Conservation (phyloP, 2,888 invertebrate genomes). For the Agrotis segetum region DNA sequence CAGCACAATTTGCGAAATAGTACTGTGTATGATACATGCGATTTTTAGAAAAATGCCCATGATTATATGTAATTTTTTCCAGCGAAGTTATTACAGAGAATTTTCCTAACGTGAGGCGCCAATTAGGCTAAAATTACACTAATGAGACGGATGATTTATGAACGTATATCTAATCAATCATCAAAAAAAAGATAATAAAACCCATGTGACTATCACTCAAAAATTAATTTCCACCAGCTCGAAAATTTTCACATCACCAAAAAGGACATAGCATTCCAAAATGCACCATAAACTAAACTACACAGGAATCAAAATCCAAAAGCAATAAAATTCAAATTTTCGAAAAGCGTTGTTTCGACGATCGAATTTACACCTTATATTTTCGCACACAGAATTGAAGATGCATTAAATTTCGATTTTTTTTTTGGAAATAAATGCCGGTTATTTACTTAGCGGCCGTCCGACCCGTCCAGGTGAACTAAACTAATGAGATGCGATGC, state of each 20-base stretch:
- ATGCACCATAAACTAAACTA: constrained; percentile 24
- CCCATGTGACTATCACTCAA: constrained; percentile 45
- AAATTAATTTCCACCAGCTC: constrained; percentile 53
- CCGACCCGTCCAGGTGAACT: constrained; percentile 73
- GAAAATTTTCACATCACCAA: constrained; percentile 55
- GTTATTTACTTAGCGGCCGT: constrained; percentile 63
- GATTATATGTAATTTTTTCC: constrained; percentile 35
- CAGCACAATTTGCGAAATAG: constrained; percentile 35
- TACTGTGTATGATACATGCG: constrained; percentile 4
- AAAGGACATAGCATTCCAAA: constrained; percentile 8
- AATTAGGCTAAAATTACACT: constrained; percentile 42
- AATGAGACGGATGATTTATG: constrained; percentile 49
- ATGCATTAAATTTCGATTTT: constrained; percentile 16
- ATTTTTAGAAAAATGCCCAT: constrained; percentile 39
- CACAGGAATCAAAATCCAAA: constrained; percentile 17
- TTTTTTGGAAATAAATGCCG: constrained; percentile 27
- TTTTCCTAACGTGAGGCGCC: constrained; percentile 23
- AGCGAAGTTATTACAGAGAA: not conserved
- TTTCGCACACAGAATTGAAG: constrained; percentile 32
- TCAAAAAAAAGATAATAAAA: constrained; percentile 21
- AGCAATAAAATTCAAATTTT: not conserved
- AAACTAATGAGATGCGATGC: constrained; percentile 66
- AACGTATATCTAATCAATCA: constrained; percentile 44
- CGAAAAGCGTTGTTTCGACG: not conserved
- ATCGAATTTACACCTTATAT: constrained; percentile 40